These are phyloP conservation scores for Agriotes lineatus DNA, from an alignment of 2,888 invertebrate species.

Conservation along the genomic window DNA sequence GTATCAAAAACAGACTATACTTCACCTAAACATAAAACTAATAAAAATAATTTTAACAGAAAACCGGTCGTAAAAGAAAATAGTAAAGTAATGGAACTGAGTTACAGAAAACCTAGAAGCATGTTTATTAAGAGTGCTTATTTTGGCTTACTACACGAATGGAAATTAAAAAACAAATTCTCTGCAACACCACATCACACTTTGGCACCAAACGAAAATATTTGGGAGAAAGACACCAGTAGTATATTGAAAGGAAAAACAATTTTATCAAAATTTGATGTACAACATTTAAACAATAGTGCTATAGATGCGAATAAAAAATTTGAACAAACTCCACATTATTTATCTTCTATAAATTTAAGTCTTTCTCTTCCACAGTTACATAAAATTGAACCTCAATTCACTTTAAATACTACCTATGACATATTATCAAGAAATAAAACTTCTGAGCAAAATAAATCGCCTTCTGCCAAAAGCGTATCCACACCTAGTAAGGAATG, in stretches of 20 bases:
- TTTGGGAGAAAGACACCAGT: slow-evolving; percentile 71
- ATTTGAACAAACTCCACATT: slow-evolving; percentile 13
- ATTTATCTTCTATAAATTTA: slow-evolving; percentile 35
- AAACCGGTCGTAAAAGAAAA: slow-evolving; percentile 61
- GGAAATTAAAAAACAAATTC: slow-evolving; percentile 50
- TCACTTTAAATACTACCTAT: not conserved
- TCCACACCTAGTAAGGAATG: too few relatives aligned
- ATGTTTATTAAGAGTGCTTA: slow-evolving; percentile 45
- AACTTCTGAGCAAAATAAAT: not conserved
- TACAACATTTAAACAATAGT: slow-evolving; percentile 25
- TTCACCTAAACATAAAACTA: slow-evolving; percentile 53
- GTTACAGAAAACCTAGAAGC: slow-evolving; percentile 35
- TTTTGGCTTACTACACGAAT: slow-evolving; percentile 53
- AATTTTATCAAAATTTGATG: slow-evolving; percentile 41
- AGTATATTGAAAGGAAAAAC: slow-evolving; percentile 66
- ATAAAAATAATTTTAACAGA: slow-evolving; percentile 60
- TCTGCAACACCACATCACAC: slow-evolving; percentile 32
- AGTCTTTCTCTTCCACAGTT: slow-evolving; percentile 29
- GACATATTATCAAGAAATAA: not conserved
- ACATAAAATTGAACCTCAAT: slow-evolving; percentile 27
- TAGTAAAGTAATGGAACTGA: slow-evolving; percentile 41
- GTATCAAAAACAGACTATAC: slow-evolving; percentile 54
- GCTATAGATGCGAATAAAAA: slow-evolving; percentile 32
- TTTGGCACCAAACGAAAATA: slow-evolving; percentile 37
- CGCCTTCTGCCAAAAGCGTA: not conserved